These are phyloP conservation scores for Lepidochrysops patricia DNA, from an alignment of 2,888 invertebrate genomes.

Conservation along the genomic window DNA sequence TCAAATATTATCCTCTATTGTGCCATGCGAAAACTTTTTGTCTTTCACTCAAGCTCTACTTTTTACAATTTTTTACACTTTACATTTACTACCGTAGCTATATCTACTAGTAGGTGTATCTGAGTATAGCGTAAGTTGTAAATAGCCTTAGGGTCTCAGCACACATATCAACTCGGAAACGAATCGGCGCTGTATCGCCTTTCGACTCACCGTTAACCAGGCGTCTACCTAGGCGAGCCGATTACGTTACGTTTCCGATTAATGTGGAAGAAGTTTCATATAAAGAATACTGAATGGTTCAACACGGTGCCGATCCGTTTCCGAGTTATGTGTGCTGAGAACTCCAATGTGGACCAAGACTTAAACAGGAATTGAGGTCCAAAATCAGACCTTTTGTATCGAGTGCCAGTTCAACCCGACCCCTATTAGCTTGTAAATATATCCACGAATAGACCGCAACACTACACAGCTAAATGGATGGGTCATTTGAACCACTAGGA, in stretches of 20 bases:
- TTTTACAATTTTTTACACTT: neutral
- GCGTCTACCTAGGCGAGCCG: no score
- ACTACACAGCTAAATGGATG: no score
- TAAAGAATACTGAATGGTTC: no score
- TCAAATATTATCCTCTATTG: neutral
- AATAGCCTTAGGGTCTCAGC: constrained; percentile 12
- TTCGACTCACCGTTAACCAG: no score
- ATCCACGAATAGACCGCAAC: no score
- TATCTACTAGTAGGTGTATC: constrained; percentile 16
- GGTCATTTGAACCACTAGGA: no score
- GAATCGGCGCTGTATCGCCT: no score
- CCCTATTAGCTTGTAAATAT: neutral
- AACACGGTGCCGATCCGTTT: no score
- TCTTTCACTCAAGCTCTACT: neutral
- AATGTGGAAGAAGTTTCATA: no score
- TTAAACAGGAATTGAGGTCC: constrained; percentile 11
- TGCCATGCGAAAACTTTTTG: neutral
- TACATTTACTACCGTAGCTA: neutral
- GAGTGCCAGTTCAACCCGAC: neutral
- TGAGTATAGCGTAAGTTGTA: constrained; percentile 24
- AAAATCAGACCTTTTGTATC: neutral
- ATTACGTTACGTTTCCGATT: no score
- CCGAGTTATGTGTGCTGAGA: no score
- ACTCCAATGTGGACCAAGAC: constrained; percentile 9
- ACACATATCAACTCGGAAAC: no score